A percentile compares a stretch with the other conserved stretches of the same genome.
Conservation (phyloP, 2,113 vertebrate genomes). For the Raphicerus campestris region DNA sequence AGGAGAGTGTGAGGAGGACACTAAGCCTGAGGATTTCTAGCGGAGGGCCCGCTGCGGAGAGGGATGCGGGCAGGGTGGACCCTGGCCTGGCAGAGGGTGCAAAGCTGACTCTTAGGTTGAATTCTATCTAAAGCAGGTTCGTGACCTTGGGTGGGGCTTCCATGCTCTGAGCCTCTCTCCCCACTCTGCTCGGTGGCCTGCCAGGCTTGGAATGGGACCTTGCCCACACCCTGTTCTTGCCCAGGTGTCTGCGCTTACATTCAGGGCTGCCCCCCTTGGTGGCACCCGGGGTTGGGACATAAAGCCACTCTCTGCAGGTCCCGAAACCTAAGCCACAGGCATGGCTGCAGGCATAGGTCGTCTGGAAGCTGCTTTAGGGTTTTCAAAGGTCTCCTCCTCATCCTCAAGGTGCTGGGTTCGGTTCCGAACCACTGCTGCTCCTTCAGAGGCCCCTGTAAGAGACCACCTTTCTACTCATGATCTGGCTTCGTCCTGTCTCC, state of each 20-base stretch:
- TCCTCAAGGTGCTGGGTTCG: too few species aligned
- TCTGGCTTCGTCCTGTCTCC: not conserved
- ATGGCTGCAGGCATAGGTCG: not conserved
- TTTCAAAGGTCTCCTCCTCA: not conserved
- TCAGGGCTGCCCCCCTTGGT: not conserved
- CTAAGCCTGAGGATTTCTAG: too few species aligned
- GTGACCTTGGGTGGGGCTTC: not conserved
- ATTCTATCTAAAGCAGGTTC: not conserved
- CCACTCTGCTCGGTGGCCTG: not conserved
- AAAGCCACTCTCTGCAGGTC: not conserved
- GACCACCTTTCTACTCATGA: not conserved
- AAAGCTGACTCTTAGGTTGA: fast-evolving
- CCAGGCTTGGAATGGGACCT: not conserved
- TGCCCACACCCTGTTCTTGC: not conserved
- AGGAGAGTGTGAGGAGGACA: not conserved
- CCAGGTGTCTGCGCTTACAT: not conserved
- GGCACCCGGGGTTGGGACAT: not conserved
- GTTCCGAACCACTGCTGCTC: not conserved
- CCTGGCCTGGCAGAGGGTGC: not conserved
- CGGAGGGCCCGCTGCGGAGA: too few species aligned
- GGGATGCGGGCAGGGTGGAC: not conserved
- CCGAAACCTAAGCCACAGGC: not conserved
- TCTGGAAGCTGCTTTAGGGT: too few species aligned
- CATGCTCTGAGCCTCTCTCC: not conserved
- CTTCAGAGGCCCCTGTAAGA: not conserved